Evolutionary conservation across 2,113 vertebrate genomes (phyloP), one percentile per base, ranked within the genome.

Genomic region (Cnemophilus loriae): DNA sequence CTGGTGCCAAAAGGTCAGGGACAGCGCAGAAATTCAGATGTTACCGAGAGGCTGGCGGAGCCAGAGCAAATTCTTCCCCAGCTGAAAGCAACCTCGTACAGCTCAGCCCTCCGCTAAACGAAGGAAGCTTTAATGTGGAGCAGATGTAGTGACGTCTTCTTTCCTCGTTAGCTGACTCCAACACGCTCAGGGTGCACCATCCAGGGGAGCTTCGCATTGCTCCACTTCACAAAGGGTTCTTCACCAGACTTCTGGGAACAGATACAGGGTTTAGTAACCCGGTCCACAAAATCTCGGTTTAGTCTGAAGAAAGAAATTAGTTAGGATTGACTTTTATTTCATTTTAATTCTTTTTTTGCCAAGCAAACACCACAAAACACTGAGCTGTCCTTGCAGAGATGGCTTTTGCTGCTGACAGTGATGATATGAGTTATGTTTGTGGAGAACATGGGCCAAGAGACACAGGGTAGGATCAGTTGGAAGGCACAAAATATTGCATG

Each of bases 111-210:
- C 33, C 0, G 2, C 81, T 82, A 47, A 85, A 76, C 2, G 84
- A 95, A 80, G 65, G 82, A 60, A 69, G 61, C 53, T 73, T 73
- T 91, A 97, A 95, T 91, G 55, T 17, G 70, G 87, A 96, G 94
- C 95, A 95, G 95, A 94, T 94, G 94, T 68, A 87, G 81, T 47
- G 89, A 96, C 6, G 81, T 95, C 89, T 84, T 94, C 93, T 57
- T 79, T 49, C 78, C 87, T 84, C 0, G 5, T 61, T 84, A 67
- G 83, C 74, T 0, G 3, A 30, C 49, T 79, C 65, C 6, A 1
- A 5, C 23, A 2, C 0, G 0, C 35, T 78, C 46, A 14, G 84
- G 47, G 57, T 39, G 21, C 53, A 42, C 74, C n/a, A 10, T n/a
- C 59, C 77, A 63, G 57, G 57, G 33, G 23, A 93, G 41, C 33